phyloP scores from a whole-genome alignment of 2,888 invertebrate species.

The Noctua janthe region DNA sequence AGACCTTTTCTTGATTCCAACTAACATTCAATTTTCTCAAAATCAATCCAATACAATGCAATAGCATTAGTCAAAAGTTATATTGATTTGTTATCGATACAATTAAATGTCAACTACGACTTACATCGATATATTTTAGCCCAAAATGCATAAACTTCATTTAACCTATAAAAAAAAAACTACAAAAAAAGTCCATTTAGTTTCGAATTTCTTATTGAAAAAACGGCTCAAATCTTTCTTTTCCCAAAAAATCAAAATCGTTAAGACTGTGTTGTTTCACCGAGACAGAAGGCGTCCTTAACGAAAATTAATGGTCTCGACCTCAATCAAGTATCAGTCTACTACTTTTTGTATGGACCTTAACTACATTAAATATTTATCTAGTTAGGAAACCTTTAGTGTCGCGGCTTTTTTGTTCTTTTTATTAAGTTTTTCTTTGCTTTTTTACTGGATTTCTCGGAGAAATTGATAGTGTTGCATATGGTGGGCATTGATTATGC shows the following conservation, averaged over 20 bases:
- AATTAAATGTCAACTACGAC: neutral
- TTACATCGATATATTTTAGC: neutral
- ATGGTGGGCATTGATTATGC: neutral
- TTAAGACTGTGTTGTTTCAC: conserved; percentile 44
- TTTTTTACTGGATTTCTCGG: neutral
- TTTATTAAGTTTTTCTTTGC: neutral
- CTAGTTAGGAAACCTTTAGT: conserved; percentile 31
- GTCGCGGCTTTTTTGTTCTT: conserved; percentile 14
- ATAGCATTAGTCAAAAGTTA: neutral
- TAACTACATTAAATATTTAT: conserved; percentile 54
- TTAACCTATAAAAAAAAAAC: too few relatives aligned
- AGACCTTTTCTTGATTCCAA: neutral
- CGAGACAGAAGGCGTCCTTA: conserved; percentile 52
- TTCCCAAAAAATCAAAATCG: conserved; percentile 19
- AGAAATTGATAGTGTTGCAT: neutral
- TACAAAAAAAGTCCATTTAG: neutral
- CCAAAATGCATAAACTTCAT: neutral
- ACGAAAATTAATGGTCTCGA: conserved; percentile 62
- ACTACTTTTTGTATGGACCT: conserved; percentile 52
- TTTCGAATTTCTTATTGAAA: neutral
- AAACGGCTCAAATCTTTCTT: neutral
- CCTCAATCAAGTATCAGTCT: conserved; percentile 53
- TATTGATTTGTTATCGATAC: neutral
- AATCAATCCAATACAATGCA: too few relatives aligned
- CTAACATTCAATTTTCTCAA: neutral